phyloP scores from a whole-genome alignment of 2,797 vertebrate genomes.

The Enteromius unitaeniatus region DNA sequence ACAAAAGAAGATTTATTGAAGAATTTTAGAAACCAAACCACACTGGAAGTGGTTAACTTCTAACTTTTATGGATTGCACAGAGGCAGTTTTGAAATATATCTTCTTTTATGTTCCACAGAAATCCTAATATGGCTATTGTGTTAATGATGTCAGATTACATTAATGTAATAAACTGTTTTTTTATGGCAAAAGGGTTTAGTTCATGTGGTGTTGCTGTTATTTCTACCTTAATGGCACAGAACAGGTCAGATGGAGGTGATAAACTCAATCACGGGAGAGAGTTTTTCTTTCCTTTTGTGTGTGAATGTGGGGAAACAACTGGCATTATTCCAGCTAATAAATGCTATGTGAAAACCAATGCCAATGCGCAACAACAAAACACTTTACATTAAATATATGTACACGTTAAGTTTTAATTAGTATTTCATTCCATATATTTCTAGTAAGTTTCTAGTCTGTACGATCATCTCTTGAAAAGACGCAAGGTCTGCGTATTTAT shows the following conservation, averaged over 20 bases:
- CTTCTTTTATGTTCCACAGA: background rate
- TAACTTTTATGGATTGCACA: background rate
- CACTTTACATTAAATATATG: constrained; percentile 20
- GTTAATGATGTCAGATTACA: background rate
- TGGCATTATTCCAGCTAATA: constrained; percentile 1
- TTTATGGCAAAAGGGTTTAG: constrained; percentile 1
- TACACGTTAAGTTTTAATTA: background rate
- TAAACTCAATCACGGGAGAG: background rate
- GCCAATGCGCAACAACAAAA: constrained; percentile 42
- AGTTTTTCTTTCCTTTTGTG: constrained; percentile 11
- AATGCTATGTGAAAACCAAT: constrained; percentile 1
- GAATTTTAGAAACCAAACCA: background rate
- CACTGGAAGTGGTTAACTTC: background rate
- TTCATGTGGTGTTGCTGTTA: constrained; percentile 16
- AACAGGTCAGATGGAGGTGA: constrained; percentile 14
- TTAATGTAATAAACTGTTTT: background rate
- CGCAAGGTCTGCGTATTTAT: constrained; percentile 28
- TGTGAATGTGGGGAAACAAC: constrained; percentile 20
- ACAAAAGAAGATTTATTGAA: background rate
- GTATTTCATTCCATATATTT: constrained; percentile 18
- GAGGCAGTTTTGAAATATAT: background rate
- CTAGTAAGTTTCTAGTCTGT: constrained; percentile 5
- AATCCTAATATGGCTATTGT: background rate
- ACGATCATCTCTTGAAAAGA: constrained; percentile 30
- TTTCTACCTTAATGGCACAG: background rate